phyloP scores from a whole-genome alignment of 2,888 invertebrate genomes.

The Stenodema calcarata region DNA sequence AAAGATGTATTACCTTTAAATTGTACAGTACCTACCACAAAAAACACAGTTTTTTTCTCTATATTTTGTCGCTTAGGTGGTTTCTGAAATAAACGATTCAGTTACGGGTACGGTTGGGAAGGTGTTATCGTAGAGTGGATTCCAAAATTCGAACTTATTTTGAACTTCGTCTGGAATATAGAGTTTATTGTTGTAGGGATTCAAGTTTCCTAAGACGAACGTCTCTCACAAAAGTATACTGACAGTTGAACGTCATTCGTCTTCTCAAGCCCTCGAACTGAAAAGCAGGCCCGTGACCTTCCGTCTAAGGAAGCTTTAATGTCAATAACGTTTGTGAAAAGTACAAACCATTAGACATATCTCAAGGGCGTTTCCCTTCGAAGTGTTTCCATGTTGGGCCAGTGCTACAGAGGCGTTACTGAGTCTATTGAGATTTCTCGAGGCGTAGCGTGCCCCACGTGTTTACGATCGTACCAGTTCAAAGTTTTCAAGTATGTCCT shows the following conservation, averaged over 20 bases:
- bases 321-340: slow-evolving; percentile 4
- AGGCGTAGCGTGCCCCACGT: not conserved
- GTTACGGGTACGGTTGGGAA: no score
- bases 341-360: not conserved
- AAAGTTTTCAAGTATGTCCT: not conserved
- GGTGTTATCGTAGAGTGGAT: no score
- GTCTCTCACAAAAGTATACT: not conserved
- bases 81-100: no score
- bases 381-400: not conserved
- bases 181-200: not conserved
- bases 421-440: not conserved
- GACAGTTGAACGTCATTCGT: slow-evolving; percentile 8
- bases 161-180: not conserved
- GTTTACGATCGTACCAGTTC: not conserved
- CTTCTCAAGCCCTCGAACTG: not conserved
- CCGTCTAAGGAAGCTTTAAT: not conserved
- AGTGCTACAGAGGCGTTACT: not conserved
- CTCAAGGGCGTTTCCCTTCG: not conserved
- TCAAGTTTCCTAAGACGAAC: not conserved
- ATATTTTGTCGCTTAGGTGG: no score
- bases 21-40: no score
- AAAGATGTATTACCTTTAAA: no score
- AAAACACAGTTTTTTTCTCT: no score
- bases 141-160: no score
- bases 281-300: not conserved